These are phyloP conservation scores for Xylota sylvarum DNA, from an alignment of 2,888 invertebrate species.

Conservation along the genomic window DNA sequence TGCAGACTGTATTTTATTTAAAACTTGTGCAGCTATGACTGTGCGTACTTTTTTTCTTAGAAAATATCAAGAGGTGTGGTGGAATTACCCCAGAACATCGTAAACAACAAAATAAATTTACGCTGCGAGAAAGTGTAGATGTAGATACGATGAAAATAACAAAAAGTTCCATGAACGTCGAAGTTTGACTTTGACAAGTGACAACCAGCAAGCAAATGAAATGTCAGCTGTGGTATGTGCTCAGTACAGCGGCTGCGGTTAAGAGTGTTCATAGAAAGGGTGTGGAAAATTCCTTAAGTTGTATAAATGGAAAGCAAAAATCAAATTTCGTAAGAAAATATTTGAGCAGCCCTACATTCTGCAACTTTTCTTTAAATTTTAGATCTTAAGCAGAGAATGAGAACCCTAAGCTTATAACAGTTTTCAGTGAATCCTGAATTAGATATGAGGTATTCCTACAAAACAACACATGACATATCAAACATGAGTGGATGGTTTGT, in stretches of 20 bases:
- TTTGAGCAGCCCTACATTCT: no score
- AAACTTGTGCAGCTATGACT: conserved; percentile 18
- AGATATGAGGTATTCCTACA: no score
- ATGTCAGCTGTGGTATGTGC: background rate
- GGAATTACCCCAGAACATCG: conserved; percentile 43
- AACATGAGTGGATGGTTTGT: no score
- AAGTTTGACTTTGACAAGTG: conserved; percentile 3
- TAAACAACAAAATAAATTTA: conserved; percentile 52
- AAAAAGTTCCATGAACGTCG: conserved; percentile 38
- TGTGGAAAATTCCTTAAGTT: no score
- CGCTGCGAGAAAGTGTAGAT: conserved; percentile 16
- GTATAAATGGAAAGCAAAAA: no score
- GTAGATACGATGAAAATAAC: conserved; percentile 50
- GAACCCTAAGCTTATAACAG: no score
- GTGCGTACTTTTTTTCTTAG: conserved; percentile 51
- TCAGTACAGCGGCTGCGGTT: conserved; percentile 13
- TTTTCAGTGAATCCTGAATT: no score
- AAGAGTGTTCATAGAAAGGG: background rate
- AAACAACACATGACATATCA: no score
- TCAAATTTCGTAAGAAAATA: no score
- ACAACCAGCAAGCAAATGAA: background rate
- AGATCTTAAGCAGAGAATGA: no score
- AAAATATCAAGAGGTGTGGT: conserved; percentile 46
- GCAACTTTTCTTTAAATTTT: no score
- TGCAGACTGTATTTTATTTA: background rate